Conservation (phyloP, 2,888 invertebrate genomes). For the Cremastinae sp. region DNA sequence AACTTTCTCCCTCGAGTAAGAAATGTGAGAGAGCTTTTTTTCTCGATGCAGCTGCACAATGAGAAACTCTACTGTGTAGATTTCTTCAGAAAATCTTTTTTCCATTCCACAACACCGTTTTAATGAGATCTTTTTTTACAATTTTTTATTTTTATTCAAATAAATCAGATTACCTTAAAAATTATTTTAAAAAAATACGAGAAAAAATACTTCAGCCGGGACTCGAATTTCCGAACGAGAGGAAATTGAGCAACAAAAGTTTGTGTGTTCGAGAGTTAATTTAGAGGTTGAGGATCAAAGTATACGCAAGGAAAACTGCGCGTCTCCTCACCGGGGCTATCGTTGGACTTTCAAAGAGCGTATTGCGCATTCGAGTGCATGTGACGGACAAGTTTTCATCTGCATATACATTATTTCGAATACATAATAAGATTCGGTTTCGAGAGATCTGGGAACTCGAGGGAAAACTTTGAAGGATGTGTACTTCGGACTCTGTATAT, state of each 20-base stretch:
- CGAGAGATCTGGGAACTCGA: not conserved
- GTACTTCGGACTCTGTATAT: no score
- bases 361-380: constrained; percentile 19
- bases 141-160: no score
- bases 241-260: constrained; percentile 3
- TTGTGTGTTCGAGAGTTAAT: constrained; percentile 7
- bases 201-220: not conserved
- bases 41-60: no score
- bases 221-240: not conserved
- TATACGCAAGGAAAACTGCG: constrained; percentile 4
- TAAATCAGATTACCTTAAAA: no score
- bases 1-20: no score
- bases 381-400: constrained; percentile 3
- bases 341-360: constrained; percentile 16
- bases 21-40: no score
- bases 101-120: no score
- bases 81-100: no score
- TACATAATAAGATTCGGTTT: not conserved
- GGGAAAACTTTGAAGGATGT: no score
- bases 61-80: no score
- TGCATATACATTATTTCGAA: constrained; percentile 4
- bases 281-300: constrained; percentile 25
- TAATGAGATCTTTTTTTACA: no score
- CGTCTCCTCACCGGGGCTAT: constrained; percentile 2
- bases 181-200: no score